phyloP scores from a whole-genome alignment of 2,113 vertebrate species.

The Nothocercus julius region DNA sequence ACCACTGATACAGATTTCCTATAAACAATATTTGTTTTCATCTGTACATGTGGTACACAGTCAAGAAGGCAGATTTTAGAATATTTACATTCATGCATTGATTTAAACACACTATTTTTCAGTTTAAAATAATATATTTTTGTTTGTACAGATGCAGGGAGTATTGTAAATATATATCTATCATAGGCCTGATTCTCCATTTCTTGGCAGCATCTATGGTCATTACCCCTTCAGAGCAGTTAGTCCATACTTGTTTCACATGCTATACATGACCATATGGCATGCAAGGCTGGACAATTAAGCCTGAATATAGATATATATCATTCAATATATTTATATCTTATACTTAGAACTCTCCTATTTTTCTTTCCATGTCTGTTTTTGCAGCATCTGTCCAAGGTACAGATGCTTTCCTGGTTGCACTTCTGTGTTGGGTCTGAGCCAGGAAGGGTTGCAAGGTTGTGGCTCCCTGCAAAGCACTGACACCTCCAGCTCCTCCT shows the following conservation, averaged over 20 bases:
- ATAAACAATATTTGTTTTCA: conserved; percentile 80
- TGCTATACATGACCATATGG: conserved; percentile 46
- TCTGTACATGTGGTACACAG: conserved; percentile 81
- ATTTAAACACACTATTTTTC: conserved; percentile 76
- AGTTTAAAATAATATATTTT: conserved; percentile 75
- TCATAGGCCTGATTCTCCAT: conserved; percentile 68
- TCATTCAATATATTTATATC: conserved; percentile 52
- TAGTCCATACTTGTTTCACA: background rate
- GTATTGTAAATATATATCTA: conserved; percentile 80
- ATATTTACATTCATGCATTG: conserved; percentile 95
- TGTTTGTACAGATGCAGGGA: conserved; percentile 78
- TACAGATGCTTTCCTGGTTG: background rate
- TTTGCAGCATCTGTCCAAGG: conserved; percentile 67
- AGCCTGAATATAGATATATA: conserved; percentile 67
- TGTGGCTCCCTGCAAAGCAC: background rate
- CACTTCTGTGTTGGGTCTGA: background rate
- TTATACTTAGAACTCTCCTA: conserved; percentile 40
- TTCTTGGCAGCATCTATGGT: conserved; percentile 72
- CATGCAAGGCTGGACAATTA: conserved; percentile 60
- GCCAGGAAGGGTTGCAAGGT: background rate
- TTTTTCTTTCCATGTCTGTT: conserved; percentile 73
- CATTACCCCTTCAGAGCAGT: conserved; percentile 56
- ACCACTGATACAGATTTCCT: conserved; percentile 76
- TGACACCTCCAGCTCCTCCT: background rate
- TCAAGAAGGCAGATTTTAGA: conserved; percentile 88